Base-by-base conservation (phyloP, 1,140 invertebrate genomes). In the Drosophila equinoxialis region DNA sequence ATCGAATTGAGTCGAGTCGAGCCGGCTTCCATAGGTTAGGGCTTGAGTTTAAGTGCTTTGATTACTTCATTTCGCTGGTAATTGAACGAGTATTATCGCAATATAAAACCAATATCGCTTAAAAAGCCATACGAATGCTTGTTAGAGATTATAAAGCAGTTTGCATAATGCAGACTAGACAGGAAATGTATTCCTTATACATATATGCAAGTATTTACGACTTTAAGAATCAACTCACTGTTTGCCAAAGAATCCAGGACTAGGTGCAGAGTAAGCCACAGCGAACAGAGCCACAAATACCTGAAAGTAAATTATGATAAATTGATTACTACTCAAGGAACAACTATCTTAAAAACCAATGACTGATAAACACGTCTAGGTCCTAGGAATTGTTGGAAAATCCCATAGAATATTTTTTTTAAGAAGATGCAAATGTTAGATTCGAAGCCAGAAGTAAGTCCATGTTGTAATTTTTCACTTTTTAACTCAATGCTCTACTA, bases 231-330 rank as follows among this genome's bases (percentile, higher is more conserved):
- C 30, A 6, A 91, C 90, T 91, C 61, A 91, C 90, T 91, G 90
- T 73, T 91, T 91, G 81, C 90, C 85, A 73, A 91, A 91, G 86
- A 90, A 90, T 37, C 90, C 90, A 42, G 90, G 90, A 77, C 82
- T 71, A 55, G 90, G 90, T 17, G 90, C 85, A 17, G 65, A 68
- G 64, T 87, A 87, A 20, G 82, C 90, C 77, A 91, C 68, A 42
- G 86, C 85, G 61, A 90, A 76, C 57, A 91, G 67, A 30, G 90
- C 85, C 6, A 83, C 71, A 66, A 91, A 79, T 54, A 91, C 72
- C 90, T 91, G 63, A 51, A 84, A 74, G 23, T 42, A 39, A 23
- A 54, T 65, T 11, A 37, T n/a, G 17, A 1, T 58, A 5, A 11
- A 45, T 5, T 2, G 54, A 1, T 3, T 33, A 14, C 14, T 54